Evolutionary conservation across 1,140 invertebrate genomes (phyloP), one percentile per base, ranked within the genome.

Genomic region (Danaus melanippus): DNA sequence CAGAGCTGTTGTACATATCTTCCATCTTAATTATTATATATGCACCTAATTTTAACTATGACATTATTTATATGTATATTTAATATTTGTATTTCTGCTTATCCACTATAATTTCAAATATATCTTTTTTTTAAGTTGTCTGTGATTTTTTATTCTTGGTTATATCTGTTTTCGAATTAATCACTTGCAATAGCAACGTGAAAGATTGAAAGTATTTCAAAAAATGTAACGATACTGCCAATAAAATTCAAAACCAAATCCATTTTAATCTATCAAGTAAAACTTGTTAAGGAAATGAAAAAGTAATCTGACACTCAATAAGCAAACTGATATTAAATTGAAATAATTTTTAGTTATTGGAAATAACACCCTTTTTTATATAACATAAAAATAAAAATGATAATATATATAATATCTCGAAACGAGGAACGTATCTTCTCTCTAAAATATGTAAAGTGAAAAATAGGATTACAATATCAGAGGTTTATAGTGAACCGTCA

Each of bases 41-140:
- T 62, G 59, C 60, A 55, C 59, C 60, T 64, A 65, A 69, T 72
- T 65, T 61, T 32, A 32, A 32, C 21, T 7, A 32, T 32, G 21
- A 32, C 21, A 7, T 32, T 32, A 32, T 32, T 32, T 32, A 32
- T 32, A 5, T 32, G 2, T 32, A 32, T 32, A 32, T 32, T 32
- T 32, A 32, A 32, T 32, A 7, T 32, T 32, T 7, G 21, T 32
- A 15, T 5, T 3, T 32, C 6, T 32, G 4, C 21, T 32, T 32
- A 32, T 32, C 21, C 5, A 32, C 6, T 32, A 32, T 32, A 32
- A 32, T 8, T 32, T 7, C 2, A 7, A 32, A 32, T 8, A 32
- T 32, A 32, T 32, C n/a, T n/a, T n/a, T n/a, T n/a, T 32, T 32
- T 32, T 32, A 7, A 7, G 21, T 32, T 32, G 2, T 32, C 6